phyloP scores from a whole-genome alignment of 2,888 invertebrate genomes.

The Coronaproctus castanopsis region DNA sequence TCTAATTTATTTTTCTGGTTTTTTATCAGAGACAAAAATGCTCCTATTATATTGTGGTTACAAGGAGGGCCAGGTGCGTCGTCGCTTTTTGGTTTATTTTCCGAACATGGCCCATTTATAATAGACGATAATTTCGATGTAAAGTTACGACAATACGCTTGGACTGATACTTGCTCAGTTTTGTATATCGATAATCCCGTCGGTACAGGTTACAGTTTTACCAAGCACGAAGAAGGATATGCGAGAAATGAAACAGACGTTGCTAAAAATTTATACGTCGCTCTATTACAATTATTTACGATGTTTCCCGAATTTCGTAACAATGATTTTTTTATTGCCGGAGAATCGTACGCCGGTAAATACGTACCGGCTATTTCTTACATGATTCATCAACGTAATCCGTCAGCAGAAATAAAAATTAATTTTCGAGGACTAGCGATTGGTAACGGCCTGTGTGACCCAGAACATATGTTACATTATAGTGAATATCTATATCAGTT shows the following conservation, averaged over 20 bases:
- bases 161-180: conserved; percentile 57
- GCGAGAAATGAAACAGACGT: conserved; percentile 58
- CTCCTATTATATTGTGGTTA: conserved; percentile 56
- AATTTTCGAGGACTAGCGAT: conserved; percentile 51
- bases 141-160: conserved; percentile 46
- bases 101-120: conserved; percentile 57
- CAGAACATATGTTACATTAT: conserved; percentile 52
- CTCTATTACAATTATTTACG: conserved; percentile 59
- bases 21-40: conserved; percentile 28
- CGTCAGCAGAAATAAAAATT: conserved; percentile 36
- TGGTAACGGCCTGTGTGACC: conserved; percentile 63
- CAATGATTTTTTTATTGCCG: conserved; percentile 66
- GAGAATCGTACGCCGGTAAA: conserved; percentile 75
- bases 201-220: conserved; percentile 81
- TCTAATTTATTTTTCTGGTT: conserved; percentile 34
- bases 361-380: conserved; percentile 57
- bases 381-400: conserved; percentile 38
- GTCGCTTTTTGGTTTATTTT: conserved; percentile 58
- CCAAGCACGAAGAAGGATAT: conserved; percentile 51
- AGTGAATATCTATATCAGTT: conserved; percentile 60
- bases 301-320: conserved; percentile 53
- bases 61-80: conserved; percentile 71
- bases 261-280: conserved; percentile 54
- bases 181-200: conserved; percentile 87
- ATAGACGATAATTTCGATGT: conserved; percentile 31